Base-by-base conservation (phyloP, 2,113 vertebrate species). In the Brachyhypopomus gauderio region DNA sequence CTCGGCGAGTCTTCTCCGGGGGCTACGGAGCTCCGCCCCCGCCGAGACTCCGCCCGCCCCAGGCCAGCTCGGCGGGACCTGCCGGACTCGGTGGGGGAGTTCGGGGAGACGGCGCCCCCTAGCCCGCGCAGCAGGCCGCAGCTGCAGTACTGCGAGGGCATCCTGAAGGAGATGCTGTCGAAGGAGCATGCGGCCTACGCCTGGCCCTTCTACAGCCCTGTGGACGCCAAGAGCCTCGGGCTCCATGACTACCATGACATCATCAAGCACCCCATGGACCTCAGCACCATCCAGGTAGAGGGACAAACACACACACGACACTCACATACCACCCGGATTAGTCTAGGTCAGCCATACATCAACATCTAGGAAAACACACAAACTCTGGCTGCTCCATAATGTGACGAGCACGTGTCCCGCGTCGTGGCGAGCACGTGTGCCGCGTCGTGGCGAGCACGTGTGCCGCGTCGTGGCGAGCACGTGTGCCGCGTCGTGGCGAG, bases 251-350 rank as follows among this genome's bases (percentile, higher is more conserved):
- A 96, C 87, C 93, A 95, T 19, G 95, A 97, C 76, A 97, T 97
- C 91, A 97, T 98, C 84, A 98, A 98, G 69, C 95, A 97, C 69
- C 96, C 96, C 73, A 98, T 97, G 96, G 96, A 98, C 87, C 95
- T 98, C 85, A 94, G 95, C 91, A 95, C 94, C 52, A 95, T 97
- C 87, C 97, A 97, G 92, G 96, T 97, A 78, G 90, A 88, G 78
- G 11, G 11, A 34, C 52, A 58, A 20, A 60, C 58, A 22, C 58
- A 60, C 58, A 60, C 58, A 60, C 11, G 36, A 11, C 72, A 58
- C 23, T 30, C 72, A 58, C n/a, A 58, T 45, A 34, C 45, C 45
- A 52, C 45, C 12, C 9, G 12, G 9, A 52, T 48, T 5, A 48
- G 38, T 38, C 38, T 38, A 38, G 38, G 45, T 48, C 45, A 48